Evolutionary conservation across 2,113 vertebrate species (phyloP), one percentile per base, ranked within the genome.

Genomic region (Boleophthalmus pectinirostris): DNA sequence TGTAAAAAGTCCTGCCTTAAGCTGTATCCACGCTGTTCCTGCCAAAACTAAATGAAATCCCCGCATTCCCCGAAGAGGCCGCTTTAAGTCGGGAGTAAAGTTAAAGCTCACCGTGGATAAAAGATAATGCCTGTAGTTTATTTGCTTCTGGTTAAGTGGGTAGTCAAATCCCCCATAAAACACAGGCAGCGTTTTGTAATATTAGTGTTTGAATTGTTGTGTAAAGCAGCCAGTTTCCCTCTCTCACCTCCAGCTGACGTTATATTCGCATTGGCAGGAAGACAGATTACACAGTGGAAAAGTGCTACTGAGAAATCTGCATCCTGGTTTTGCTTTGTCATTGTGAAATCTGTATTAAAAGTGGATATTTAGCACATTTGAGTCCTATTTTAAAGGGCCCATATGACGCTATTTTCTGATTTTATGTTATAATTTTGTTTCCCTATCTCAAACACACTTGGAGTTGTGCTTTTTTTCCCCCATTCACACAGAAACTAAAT

Each of bases 221-320:
- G 29, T 20, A 16, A 35, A 33, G 16, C 5, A 20, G 60, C n/a
- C 14, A 64, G 58, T n/a, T n/a, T n/a, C 57, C 21, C 65, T 87
- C 75, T 69, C 82, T 82, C 85, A 79, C 47, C 25, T 70, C 68
- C 3, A 58, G 54, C 72, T 46, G 53, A 71, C 25, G 13, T 75
- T 71, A 45, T 21, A 78, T 84, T 78, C 73, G 72, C 84, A 72
- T 45, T 80, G 51, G 18, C 74, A 67, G 74, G 29, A 79, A 66
- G 81, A 89, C 69, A 11, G 67, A 87, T 79, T 16, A 66, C 56
- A 56, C 0, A 0, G 21, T 43, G n/a, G 51, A 21, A 16, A 46
- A 66, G 51, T 1, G 33, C 29, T 14, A 70, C 53, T 54, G 12
- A 35, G 64, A 29, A 14, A 68, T 60, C 38, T 29, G 23, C 3